Evolutionary conservation across 2,113 vertebrate genomes (phyloP), one percentile per base, ranked within the genome.

Genomic region (Mungos mungo): DNA sequence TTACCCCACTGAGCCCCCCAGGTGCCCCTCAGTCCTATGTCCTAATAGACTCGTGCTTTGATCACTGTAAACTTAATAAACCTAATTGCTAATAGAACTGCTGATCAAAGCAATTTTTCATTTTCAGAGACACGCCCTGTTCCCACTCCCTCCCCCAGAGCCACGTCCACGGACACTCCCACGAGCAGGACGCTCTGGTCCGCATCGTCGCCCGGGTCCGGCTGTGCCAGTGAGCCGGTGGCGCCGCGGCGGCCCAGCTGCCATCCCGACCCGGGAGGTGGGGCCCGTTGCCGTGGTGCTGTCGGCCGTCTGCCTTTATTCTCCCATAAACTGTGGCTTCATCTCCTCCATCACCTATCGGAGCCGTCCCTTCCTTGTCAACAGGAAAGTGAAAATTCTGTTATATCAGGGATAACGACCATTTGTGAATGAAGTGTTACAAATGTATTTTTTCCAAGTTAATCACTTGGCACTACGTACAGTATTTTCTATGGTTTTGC

Each of bases 261-360:
- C 15, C 19, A 23, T 45, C 12, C 50, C 27, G 31, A 41, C 85
- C 85, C 21, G 47, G 8, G 69, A 89, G 66, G 35, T 4, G 33
- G 27, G 11, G 47, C 25, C 4, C 0, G 7, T 15, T 7, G 50
- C 45, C 41, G 7, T 1, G 45, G 23, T 3, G n/a, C 12, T 21
- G 25, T 63, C 1, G 35, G 8, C 27, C 72, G n/a, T 16, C 3
- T 31, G n/a, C 25, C 35, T 38, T 79, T 69, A 18, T 82, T 92
- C 79, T 72, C 90, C 63, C 25, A 7, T 10, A n/a, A 83, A 57
- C 8, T 50, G 45, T 88, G 41, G 79, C 52, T 79, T 35, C 31
- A n/a, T 41, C 60, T 45, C 68, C 11, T 65, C 52, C 6, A 29
- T 16, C 35, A 16, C 60, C 47, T 77, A 50, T 0, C 71, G 9